Conservation (phyloP, 2,888 invertebrate genomes). For the Drosophila infuscata region DNA sequence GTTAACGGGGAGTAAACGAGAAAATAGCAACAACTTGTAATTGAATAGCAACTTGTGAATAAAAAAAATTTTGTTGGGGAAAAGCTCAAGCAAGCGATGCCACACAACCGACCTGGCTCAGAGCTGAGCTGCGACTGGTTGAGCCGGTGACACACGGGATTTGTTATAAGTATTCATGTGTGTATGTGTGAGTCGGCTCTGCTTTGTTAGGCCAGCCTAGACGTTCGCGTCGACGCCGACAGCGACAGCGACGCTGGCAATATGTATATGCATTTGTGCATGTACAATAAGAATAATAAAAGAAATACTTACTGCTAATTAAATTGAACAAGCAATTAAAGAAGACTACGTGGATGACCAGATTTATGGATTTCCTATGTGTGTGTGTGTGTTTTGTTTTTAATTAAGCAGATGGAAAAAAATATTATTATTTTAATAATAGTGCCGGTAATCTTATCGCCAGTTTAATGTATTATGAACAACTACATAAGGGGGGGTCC, state of each 20-base stretch:
- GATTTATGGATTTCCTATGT: neutral
- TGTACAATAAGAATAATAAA: constrained; percentile 7
- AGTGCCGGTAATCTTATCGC: neutral
- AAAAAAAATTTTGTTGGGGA: neutral
- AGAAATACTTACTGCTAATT: constrained; percentile 41
- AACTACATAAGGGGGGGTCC: no score
- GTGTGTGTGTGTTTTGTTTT: neutral
- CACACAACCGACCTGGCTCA: constrained; percentile 67
- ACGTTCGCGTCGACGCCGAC: constrained; percentile 17
- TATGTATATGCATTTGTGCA: neutral
- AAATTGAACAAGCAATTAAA: constrained; percentile 21
- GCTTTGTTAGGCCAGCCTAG: constrained; percentile 33
- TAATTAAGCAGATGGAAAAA: neutral
- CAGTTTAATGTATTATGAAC: neutral
- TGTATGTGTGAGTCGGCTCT: constrained; percentile 1
- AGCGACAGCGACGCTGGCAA: constrained; percentile 30
- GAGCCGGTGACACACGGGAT: constrained; percentile 54
- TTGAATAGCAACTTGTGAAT: constrained; percentile 11
- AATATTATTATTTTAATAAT: neutral
- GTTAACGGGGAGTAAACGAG: constrained; percentile 15
- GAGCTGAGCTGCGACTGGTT: constrained; percentile 73
- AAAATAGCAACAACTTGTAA: constrained; percentile 35
- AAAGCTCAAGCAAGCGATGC: constrained; percentile 34
- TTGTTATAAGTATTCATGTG: constrained; percentile 50
- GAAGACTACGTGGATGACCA: neutral